Base-by-base conservation (phyloP, 2,888 invertebrate species). In the Abscondita cerata region DNA sequence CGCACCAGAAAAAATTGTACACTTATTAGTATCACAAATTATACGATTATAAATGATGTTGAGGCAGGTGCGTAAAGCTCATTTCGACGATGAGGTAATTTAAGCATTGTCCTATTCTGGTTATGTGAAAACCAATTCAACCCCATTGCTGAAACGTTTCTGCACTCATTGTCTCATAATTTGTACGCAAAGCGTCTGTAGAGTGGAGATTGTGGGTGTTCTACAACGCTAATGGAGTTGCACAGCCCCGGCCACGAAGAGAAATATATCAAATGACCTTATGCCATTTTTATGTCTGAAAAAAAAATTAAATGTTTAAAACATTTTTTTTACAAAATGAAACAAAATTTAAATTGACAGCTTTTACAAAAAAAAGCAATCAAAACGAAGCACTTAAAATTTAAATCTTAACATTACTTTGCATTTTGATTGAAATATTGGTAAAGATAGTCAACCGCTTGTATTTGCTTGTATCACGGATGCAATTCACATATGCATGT, bases 141-240 rank as follows among this genome's bases (percentile, higher is more conserved):
- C 57, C 48, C 53, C 63, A 63, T 58, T 44, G 58, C 51, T 63
- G 63, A 58, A 59, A 55, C 54, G 50, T 54, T 51, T 36, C 50
- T 25, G 25, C 48, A 58, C 54, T 59, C 63, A 63, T 63, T 63
- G 63, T 63, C 47, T 59, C 58, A 54, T 63, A 63, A 63, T 63
- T 63, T 63, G 63, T 63, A 59, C 53, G 59, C 58, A 54, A 63
- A 51, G 20, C 58, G 58, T 55, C 57, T 55, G 52, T 57, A 34
- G 57, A 62, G 62, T 62, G 44, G 62, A 62, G 57, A 62, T 62
- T 62, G 57, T 52, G 57, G 58, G 44, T 59, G 51, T 54, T 54
- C 59, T 63, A 33, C 38, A 46, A 18, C 59, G 25, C 54, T 63
- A 63, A 63, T 63, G 41, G 62, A 62, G 62, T 54, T 62, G 53